Conservation (phyloP, 2,113 vertebrate genomes). For the Gavia stellata region DNA sequence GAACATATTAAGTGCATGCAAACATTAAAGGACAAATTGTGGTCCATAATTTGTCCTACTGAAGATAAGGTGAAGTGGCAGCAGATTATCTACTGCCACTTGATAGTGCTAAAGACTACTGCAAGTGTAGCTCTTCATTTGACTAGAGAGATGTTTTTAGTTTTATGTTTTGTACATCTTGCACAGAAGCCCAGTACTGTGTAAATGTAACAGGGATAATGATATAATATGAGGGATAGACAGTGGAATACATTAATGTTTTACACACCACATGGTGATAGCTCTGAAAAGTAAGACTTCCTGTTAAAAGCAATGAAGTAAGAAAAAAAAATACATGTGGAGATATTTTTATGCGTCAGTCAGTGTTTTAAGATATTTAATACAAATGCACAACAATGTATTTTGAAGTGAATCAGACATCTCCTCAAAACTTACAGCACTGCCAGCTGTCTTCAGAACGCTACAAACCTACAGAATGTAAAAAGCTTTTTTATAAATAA, state of each 20-base stretch:
- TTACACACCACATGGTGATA: neutral
- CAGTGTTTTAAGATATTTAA: slow-evolving; percentile 19
- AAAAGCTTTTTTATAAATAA: slow-evolving; percentile 16
- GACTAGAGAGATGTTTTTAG: neutral
- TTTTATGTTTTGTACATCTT: neutral
- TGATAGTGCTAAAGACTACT: neutral
- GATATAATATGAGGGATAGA: neutral
- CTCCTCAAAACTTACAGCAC: neutral
- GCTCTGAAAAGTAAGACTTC: neutral
- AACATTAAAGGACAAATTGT: neutral
- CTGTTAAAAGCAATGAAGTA: neutral
- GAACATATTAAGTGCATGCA: neutral
- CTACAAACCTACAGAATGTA: neutral
- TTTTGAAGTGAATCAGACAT: neutral
- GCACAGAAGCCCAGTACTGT: neutral
- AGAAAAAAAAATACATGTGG: neutral
- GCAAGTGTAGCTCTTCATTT: neutral
- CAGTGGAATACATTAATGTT: neutral
- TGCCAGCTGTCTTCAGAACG: neutral
- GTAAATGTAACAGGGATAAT: neutral
- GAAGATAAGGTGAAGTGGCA: neutral
- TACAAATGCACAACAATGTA: neutral
- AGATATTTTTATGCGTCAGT: neutral
- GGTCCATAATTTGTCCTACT: neutral
- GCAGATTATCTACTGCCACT: neutral